Conservation (phyloP, 1,140 invertebrate genomes). For the Trialeurodes vaporariorum region DNA sequence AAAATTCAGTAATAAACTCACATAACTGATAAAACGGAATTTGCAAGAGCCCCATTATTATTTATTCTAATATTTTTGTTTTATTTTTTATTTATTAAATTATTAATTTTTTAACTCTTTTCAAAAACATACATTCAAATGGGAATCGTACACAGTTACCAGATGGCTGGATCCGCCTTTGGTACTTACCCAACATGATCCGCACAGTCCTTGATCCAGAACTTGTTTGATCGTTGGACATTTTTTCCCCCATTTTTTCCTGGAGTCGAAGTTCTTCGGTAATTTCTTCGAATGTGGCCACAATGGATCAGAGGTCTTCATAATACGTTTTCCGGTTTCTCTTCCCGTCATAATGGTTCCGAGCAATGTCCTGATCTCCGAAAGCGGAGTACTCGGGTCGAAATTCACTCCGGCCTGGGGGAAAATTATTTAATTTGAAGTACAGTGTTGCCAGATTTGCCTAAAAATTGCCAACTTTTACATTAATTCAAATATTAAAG, state of each 20-base stretch:
- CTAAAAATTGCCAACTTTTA: no score
- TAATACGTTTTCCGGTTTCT: not conserved
- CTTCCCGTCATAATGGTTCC: not conserved
- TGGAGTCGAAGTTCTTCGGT: not conserved
- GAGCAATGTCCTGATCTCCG: not conserved
- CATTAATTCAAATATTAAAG: no score
- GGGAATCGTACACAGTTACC: no score
- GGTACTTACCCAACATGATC: not conserved
- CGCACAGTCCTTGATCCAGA: not conserved
- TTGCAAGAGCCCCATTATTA: no score
- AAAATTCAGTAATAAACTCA: no score
- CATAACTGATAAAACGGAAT: no score
- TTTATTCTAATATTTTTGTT: no score
- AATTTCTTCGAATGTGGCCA: not conserved
- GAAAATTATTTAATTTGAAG: no score
- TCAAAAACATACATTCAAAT: no score
- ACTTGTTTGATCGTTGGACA: not conserved
- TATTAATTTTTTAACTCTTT: not conserved
- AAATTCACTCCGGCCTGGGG: not conserved
- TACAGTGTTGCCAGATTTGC: no score
- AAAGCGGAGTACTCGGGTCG: not conserved
- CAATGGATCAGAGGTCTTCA: not conserved
- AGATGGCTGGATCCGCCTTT: no score
- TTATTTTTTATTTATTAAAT: no score
- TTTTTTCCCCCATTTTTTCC: not conserved